Conservation (phyloP, 2,888 invertebrate genomes). For the Fragum whitleyi region DNA sequence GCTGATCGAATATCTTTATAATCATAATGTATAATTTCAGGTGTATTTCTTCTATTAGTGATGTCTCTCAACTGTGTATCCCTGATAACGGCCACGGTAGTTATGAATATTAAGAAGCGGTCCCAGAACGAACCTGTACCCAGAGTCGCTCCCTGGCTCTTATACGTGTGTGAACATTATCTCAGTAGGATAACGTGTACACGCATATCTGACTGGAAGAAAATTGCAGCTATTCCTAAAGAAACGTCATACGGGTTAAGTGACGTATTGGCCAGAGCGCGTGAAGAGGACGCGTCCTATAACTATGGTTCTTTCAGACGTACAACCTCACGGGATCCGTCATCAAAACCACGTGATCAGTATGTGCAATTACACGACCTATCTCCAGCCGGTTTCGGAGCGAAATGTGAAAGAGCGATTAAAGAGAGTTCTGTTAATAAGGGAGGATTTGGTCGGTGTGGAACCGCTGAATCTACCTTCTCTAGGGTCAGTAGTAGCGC, state of each 20-base stretch:
- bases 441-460: constrained; percentile 14
- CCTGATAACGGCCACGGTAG: constrained; percentile 83
- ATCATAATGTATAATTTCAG: constrained; percentile 73
- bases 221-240: constrained; percentile 41
- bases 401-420: not conserved
- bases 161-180: constrained; percentile 76
- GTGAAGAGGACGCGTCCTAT: not conserved
- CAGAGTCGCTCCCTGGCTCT: constrained; percentile 76
- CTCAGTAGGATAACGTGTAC: constrained; percentile 78
- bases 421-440: not conserved
- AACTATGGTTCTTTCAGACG: constrained; percentile 16
- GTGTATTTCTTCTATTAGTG: constrained; percentile 82
- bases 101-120: constrained; percentile 83
- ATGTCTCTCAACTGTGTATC: constrained; percentile 85
- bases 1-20: too few relatives aligned
- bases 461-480: constrained; percentile 49
- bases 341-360: constrained; percentile 21
- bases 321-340: not conserved
- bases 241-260: constrained; percentile 17
- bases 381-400: not conserved
- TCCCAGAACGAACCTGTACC: constrained; percentile 79
- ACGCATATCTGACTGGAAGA: constrained; percentile 62
- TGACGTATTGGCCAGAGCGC: constrained; percentile 1
- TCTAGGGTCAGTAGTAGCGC: constrained; percentile 4
- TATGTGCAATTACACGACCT: constrained; percentile 24